These are phyloP conservation scores for Peromyscus polionotus DNA, from an alignment of 2,113 vertebrate genomes.

Conservation along the genomic window DNA sequence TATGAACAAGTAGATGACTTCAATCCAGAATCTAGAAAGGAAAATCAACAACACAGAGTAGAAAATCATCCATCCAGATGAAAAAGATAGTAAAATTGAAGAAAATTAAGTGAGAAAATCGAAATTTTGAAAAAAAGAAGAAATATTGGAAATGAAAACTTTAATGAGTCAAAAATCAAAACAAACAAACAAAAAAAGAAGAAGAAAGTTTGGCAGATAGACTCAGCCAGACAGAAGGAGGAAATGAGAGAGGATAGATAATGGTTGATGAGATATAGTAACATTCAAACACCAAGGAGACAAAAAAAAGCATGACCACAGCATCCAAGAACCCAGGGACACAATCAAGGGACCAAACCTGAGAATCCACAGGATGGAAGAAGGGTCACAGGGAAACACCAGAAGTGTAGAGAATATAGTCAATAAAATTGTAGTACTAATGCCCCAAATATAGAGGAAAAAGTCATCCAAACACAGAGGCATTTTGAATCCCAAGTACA, in stretches of 20 bases:
- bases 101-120: neutral
- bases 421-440: neutral
- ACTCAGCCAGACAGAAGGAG: neutral
- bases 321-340: neutral
- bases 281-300: neutral
- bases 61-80: neutral
- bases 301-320: neutral
- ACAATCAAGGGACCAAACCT: neutral
- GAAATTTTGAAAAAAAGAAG: neutral
- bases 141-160: neutral
- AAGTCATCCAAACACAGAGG: neutral
- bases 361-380: neutral
- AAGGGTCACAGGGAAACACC: neutral
- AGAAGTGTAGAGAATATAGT: neutral
- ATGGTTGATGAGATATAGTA: neutral
- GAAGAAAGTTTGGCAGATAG: neutral
- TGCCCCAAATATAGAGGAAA: neutral
- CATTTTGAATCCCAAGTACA: neutral
- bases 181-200: neutral
- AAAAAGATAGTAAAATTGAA: neutral
- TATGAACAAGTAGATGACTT: neutral
- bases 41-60: neutral
- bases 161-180: neutral
- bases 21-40: neutral
- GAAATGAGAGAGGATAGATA: neutral